Evolutionary conservation across 2,113 vertebrate genomes (phyloP).

Genomic region (Lycocorax pyrrhopterus): DNA sequence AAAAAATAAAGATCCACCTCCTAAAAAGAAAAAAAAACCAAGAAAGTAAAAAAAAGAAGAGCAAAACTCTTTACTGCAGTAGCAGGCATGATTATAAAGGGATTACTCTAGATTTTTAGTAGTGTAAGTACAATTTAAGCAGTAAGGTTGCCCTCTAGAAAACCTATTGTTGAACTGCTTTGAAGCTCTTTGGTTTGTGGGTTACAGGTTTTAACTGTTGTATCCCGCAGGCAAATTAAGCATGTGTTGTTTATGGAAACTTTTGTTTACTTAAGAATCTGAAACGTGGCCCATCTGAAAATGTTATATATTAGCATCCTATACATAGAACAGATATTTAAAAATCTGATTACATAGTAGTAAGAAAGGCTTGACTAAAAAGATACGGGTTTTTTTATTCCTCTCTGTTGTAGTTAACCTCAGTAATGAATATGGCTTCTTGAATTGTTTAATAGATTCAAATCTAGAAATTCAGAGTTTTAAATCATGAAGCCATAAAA

Average conservation of each 20-base stretch:
- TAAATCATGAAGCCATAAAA: not conserved
- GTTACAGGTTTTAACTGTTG: conserved; percentile 29
- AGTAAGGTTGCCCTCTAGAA: conserved; percentile 63
- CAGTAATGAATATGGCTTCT: conserved; percentile 29
- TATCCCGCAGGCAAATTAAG: not conserved
- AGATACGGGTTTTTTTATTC: not conserved
- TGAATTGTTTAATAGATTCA: conserved; percentile 21
- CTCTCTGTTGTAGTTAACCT: not conserved
- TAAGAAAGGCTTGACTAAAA: conserved; percentile 18
- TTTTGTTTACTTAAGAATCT: conserved; percentile 44
- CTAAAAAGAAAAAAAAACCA: not conserved
- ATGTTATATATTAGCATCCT: conserved; percentile 29
- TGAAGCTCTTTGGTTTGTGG: conserved; percentile 64
- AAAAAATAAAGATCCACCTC: conserved; percentile 56
- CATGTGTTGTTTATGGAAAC: not conserved
- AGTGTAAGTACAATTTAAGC: conserved; percentile 41
- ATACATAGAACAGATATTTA: not conserved
- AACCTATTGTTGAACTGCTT: conserved; percentile 80
- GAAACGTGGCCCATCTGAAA: conserved; percentile 62
- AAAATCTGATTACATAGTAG: not conserved
- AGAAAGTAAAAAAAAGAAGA: not conserved
- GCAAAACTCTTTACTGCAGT: conserved; percentile 58
- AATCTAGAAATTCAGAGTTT: not conserved
- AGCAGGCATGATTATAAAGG: conserved; percentile 73
- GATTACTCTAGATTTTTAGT: conserved; percentile 59